Evolutionary conservation across 2,888 invertebrate species (phyloP).

Genomic region (Ormyrus rosae): DNA sequence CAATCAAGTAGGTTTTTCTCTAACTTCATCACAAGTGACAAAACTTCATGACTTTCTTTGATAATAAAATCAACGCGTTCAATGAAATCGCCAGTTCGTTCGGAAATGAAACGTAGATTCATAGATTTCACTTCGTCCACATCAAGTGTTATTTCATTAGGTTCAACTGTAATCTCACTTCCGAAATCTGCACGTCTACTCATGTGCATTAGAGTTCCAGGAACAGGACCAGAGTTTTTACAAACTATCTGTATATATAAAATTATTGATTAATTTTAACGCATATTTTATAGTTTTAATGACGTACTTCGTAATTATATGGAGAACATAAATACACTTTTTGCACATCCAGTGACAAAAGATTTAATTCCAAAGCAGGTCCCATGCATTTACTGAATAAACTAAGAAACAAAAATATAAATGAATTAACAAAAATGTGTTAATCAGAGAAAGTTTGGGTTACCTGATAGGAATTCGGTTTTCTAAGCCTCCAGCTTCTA

Average conservation of each 20-base stretch:
- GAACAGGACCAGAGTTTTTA: slow-evolving; percentile 78
- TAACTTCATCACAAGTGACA: slow-evolving; percentile 79
- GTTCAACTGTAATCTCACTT: slow-evolving; percentile 78
- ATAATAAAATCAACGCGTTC: slow-evolving; percentile 80
- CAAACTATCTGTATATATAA: slow-evolving; percentile 63
- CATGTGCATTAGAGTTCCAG: slow-evolving; percentile 78
- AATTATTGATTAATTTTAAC: neutral
- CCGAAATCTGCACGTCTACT: slow-evolving; percentile 78
- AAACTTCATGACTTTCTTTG: slow-evolving; percentile 78
- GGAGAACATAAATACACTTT: slow-evolving; percentile 79
- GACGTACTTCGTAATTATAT: slow-evolving; percentile 79
- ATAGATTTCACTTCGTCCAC: slow-evolving; percentile 78
- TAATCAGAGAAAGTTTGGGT: neutral
- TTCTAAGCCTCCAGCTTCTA: slow-evolving; percentile 79
- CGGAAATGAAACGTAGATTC: slow-evolving; percentile 79
- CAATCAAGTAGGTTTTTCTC: neutral
- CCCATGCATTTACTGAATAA: slow-evolving; percentile 79
- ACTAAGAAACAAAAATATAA: slow-evolving; percentile 55
- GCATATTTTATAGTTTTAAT: neutral
- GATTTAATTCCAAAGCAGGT: slow-evolving; percentile 78
- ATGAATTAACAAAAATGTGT: slow-evolving; percentile 7
- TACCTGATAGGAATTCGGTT: slow-evolving; percentile 77
- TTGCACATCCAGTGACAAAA: slow-evolving; percentile 79
- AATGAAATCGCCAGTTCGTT: slow-evolving; percentile 80
- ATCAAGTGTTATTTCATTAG: slow-evolving; percentile 75